Percentiles rank a stretch among this genome's conserved stretches.
phyloP scores from a whole-genome alignment of 2,797 vertebrate species.

The Novumbra hubbsi region DNA sequence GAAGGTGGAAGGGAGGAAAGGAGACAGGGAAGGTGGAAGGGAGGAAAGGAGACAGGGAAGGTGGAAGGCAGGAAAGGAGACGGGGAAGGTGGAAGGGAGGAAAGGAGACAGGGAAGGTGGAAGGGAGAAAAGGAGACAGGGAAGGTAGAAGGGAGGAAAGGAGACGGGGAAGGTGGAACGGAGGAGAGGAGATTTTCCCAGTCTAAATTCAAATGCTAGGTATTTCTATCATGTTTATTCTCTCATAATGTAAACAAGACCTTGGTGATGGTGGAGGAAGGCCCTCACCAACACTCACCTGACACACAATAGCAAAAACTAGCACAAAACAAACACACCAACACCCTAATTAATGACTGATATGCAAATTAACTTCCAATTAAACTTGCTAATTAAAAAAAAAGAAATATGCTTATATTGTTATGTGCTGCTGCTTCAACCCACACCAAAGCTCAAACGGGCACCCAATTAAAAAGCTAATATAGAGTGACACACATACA shows the following conservation, averaged over 20 bases:
- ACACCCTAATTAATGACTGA: constrained; percentile 17
- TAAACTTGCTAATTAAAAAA: constrained; percentile 18
- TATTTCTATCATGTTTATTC: too few relatives aligned
- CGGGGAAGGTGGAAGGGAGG: too few relatives aligned
- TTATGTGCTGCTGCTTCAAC: neutral
- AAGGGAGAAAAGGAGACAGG: too few relatives aligned
- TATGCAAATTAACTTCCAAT: constrained; percentile 8
- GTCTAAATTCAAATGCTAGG: too few relatives aligned
- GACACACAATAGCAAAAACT: neutral
- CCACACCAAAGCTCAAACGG: constrained; percentile 8
- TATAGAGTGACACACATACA: neutral
- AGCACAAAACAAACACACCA: neutral
- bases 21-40: too few relatives aligned
- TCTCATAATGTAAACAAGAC: too few relatives aligned
- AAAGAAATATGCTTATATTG: neutral
- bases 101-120: too few relatives aligned
- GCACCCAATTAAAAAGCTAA: neutral
- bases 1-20: too few relatives aligned
- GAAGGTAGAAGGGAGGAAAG: neutral
- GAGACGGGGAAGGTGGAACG: too few relatives aligned
- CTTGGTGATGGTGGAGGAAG: neutral
- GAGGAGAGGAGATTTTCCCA: too few relatives aligned
- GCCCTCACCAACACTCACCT: constrained; percentile 1
- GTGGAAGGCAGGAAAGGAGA: neutral
- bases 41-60: too few relatives aligned